Base-by-base conservation (phyloP, 2,797 vertebrate genomes). In the Calcarius lapponicus region DNA sequence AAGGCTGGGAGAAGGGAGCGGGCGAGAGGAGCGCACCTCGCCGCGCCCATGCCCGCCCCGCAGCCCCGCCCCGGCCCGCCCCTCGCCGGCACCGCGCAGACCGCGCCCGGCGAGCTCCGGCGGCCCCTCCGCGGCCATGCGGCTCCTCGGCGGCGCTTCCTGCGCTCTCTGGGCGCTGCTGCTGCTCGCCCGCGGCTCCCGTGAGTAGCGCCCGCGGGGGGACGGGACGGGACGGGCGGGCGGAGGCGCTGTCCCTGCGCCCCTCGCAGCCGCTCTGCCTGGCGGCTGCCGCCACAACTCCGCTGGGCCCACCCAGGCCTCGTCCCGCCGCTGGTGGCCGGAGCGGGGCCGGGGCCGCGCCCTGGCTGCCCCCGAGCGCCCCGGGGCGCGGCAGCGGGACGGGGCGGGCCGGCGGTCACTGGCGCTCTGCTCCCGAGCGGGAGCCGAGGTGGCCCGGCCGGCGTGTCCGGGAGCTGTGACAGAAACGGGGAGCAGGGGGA, bases 1-100 rank as follows among this genome's bases (percentile, higher is more conserved):
- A 9, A 24, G 1, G 10, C 31, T 1, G 17, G 9, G 4, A 40
- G 7, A 4, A 17, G 2, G 5, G 10, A 29, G 5, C 2, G 1
- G 16, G 3, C 10, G 7, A 19, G 7, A 6, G 0, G 2, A 17
- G 3, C 24, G 20, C 53, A 15, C 38, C 60, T 10, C n/a, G 4
- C 45, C 9, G 45, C 20, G n/a, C 38, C 43, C 67, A 29, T 7
- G 24, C 58, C 62, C 34, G 57, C 32, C 28, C 47, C 65, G 7
- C 42, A 7, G 67, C 21, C 19, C 66, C 34, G 45, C 38, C 51
- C 20, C 50, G 24, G 31, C 53, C 53, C 47, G 32, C 22, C 71
- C 82, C 82, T 28, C 36, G 2, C 43, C 32, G 16, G 28, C 15
- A 8, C 11, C 14, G 43, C 25, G 25, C 65, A 38, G 24, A 61